Evolutionary conservation across 2,113 vertebrate species (phyloP).

Genomic region (Brachyistius frenatus): DNA sequence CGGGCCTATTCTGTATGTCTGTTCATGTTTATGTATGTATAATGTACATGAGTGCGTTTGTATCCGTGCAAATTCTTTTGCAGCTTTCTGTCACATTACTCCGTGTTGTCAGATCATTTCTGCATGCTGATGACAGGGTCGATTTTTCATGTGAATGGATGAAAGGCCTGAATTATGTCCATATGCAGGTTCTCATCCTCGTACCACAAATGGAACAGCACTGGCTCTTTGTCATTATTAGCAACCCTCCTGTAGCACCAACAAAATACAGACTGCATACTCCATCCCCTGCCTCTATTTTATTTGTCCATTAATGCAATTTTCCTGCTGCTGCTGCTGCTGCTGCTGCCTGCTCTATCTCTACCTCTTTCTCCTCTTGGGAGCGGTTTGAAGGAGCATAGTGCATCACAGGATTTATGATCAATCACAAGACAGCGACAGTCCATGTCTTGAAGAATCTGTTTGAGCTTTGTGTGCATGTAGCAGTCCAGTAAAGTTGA

Average conservation of each 20-base stretch:
- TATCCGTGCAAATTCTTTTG: conserved; percentile 9
- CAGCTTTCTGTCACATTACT: conserved; percentile 52
- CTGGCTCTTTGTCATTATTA: conserved; percentile 76
- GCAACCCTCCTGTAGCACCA: conserved; percentile 47
- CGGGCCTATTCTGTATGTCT: conserved; percentile 27
- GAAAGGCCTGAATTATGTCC: conserved; percentile 69
- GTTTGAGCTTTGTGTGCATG: conserved; percentile 47
- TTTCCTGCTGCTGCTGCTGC: conserved; percentile 43
- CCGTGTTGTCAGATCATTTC: conserved; percentile 63
- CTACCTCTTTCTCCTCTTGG: conserved; percentile 14
- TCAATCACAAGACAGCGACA: conserved; percentile 43
- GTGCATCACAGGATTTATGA: conserved; percentile 65
- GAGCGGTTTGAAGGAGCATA: conserved; percentile 35
- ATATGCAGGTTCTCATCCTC: conserved; percentile 55
- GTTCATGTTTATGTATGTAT: conserved; percentile 39
- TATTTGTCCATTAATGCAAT: conserved; percentile 68
- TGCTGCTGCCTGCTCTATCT: conserved; percentile 24
- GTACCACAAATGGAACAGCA: conserved; percentile 65
- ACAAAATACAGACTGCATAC: conserved; percentile 51
- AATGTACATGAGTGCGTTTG: conserved; percentile 20
- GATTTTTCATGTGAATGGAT: conserved; percentile 74
- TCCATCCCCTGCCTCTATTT: conserved; percentile 47
- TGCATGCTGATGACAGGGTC: conserved; percentile 66
- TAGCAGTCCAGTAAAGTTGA: conserved; percentile 32
- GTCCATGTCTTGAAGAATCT: conserved; percentile 33